Evolutionary conservation across 1,140 invertebrate genomes (phyloP).

Genomic region (Tetragnatha versicolor): DNA sequence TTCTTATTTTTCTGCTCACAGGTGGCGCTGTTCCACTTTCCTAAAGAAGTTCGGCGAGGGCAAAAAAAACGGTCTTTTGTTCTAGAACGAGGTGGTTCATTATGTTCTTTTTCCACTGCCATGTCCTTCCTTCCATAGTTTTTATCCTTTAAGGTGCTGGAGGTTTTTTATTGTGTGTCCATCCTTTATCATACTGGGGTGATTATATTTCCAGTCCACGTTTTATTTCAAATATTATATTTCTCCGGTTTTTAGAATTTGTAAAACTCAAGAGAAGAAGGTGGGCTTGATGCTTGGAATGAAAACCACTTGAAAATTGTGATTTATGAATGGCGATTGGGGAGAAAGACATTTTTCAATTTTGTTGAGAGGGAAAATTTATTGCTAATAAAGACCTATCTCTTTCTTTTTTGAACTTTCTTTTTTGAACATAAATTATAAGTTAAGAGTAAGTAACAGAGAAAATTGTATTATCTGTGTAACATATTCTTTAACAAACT

Average conservation of each 20-base stretch:
- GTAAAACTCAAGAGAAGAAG: neutral
- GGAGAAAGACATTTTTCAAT: too few relatives aligned
- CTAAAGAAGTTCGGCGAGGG: neutral
- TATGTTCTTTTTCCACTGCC: neutral
- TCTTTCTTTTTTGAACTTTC: too few relatives aligned
- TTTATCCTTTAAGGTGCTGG: neutral
- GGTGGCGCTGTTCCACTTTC: conserved; percentile 30
- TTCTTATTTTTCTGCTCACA: conserved; percentile 18
- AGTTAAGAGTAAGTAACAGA: too few relatives aligned
- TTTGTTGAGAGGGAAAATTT: too few relatives aligned
- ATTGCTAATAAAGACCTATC: too few relatives aligned
- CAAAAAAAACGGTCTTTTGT: conserved; percentile 6
- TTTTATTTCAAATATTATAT: conserved; percentile 19
- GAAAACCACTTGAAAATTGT: neutral
- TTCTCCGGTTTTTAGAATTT: neutral
- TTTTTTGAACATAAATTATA: too few relatives aligned
- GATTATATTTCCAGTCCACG: neutral
- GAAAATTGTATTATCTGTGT: too few relatives aligned
- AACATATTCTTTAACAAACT: too few relatives aligned
- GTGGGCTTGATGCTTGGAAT: neutral
- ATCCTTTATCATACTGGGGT: neutral
- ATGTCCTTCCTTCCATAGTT: neutral
- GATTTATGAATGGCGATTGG: conserved; percentile 6
- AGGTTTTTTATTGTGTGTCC: too few relatives aligned
- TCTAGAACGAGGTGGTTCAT: neutral